Conservation (phyloP, 2,888 invertebrate species). For the Phytoseiulus persimilis region DNA sequence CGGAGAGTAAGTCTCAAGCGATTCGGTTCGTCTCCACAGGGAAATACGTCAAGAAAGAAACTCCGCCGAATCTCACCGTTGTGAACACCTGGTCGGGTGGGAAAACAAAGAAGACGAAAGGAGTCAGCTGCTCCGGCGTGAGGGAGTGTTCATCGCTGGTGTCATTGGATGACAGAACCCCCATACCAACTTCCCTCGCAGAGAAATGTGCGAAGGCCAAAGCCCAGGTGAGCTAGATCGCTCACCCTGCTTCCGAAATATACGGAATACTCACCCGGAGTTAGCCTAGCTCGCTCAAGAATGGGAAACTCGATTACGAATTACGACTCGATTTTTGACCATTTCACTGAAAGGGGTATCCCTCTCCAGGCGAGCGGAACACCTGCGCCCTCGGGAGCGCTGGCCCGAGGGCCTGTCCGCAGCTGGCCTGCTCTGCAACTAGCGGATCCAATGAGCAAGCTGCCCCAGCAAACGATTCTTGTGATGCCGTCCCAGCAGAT, state of each 20-base stretch:
- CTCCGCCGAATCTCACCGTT: slow-evolving; percentile 46
- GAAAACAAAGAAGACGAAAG: background rate
- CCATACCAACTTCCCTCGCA: slow-evolving; percentile 44
- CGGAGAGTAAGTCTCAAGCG: too few species aligned
- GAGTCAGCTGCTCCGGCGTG: slow-evolving; percentile 17
- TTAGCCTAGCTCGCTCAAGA: too few species aligned
- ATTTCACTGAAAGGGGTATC: background rate
- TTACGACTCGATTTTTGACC: too few species aligned
- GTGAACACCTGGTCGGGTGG: slow-evolving; percentile 31
- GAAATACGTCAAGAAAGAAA: slow-evolving; percentile 48
- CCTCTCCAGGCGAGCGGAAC: background rate
- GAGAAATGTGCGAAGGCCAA: slow-evolving; percentile 46
- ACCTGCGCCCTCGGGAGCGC: background rate
- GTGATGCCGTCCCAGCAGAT: slow-evolving; percentile 21
- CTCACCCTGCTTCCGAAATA: too few species aligned
- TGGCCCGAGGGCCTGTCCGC: slow-evolving; percentile 10
- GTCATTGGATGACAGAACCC: background rate
- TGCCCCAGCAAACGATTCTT: slow-evolving; percentile 13
- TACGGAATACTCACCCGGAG: too few species aligned
- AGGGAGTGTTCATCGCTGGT: slow-evolving; percentile 23
- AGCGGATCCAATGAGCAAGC: background rate
- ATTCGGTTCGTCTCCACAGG: slow-evolving; percentile 40
- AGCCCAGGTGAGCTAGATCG: background rate
- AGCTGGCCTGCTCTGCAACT: slow-evolving; percentile 14
- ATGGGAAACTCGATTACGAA: too few species aligned